A percentile compares a stretch with the other conserved stretches of the same genome.
Evolutionary conservation across 2,113 vertebrate genomes (phyloP).

Genomic region (Garra rufa): DNA sequence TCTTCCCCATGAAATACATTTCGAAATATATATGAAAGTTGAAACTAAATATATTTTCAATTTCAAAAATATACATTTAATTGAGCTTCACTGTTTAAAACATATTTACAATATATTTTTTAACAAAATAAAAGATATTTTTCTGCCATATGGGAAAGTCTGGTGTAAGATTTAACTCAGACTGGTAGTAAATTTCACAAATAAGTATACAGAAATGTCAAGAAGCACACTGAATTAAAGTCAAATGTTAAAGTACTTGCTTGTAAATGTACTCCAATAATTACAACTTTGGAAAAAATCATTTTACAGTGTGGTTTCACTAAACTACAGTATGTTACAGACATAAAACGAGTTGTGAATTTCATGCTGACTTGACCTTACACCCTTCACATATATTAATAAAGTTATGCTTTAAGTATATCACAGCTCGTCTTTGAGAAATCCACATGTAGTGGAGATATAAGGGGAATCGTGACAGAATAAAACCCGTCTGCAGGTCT

Average conservation of each 20-base stretch:
- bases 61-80: neutral
- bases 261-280: neutral
- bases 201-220: neutral
- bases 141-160: no score
- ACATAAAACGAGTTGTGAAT: neutral
- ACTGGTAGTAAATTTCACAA: neutral
- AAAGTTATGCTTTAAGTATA: neutral
- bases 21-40: neutral
- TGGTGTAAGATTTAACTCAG: neutral
- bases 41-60: neutral
- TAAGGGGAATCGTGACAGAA: neutral
- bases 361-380: neutral
- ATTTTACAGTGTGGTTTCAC: neutral
- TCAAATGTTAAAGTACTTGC: neutral
- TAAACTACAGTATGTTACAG: neutral
- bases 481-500: neutral
- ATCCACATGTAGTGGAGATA: neutral
- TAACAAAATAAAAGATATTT: no score
- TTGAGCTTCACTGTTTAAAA: no score
- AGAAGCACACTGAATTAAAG: neutral
- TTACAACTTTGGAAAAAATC: no score
- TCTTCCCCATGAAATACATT: neutral
- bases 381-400: neutral
- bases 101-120: no score
- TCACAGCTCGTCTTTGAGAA: neutral